Conservation (phyloP, 2,797 vertebrate genomes). For the Anguilla megastoma region DNA sequence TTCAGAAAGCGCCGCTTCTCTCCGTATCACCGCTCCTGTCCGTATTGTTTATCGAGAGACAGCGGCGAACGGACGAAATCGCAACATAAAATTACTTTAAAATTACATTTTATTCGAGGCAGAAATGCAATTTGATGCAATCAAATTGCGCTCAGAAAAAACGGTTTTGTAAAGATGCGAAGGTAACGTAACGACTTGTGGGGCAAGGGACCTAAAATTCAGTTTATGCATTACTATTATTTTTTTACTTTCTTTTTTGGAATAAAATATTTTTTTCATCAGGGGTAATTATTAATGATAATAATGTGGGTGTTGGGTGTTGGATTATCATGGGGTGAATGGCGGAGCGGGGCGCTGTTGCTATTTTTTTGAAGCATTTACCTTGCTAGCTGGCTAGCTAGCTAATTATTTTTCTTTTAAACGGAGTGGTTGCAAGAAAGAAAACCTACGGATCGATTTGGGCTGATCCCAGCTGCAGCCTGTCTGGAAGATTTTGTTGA, state of each 20-base stretch:
- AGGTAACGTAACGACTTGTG: slow-evolving; percentile 55
- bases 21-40: slow-evolving; percentile 65
- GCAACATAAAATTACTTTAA: slow-evolving; percentile 70
- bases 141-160: slow-evolving; percentile 66
- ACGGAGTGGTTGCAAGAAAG: slow-evolving; percentile 20
- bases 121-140: slow-evolving; percentile 63
- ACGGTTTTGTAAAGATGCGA: slow-evolving; percentile 64
- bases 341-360: slow-evolving; percentile 93
- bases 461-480: not conserved
- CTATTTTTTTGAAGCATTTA: slow-evolving; percentile 77
- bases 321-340: slow-evolving; percentile 84
- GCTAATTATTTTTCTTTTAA: slow-evolving; percentile 37
- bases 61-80: slow-evolving; percentile 67
- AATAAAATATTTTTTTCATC: slow-evolving; percentile 63
- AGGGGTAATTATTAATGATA: slow-evolving; percentile 65
- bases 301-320: slow-evolving; percentile 83
- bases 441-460: slow-evolving; percentile 6
- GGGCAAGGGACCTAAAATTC: slow-evolving; percentile 53
- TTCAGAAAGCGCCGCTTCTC: slow-evolving; percentile 77
- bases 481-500: not conserved
- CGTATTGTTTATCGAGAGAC: slow-evolving; percentile 65
- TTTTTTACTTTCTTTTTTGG: slow-evolving; percentile 49
- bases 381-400: slow-evolving; percentile 51
- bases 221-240: slow-evolving; percentile 36
- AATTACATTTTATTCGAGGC: slow-evolving; percentile 66